Evolutionary conservation across 2,888 invertebrate genomes (phyloP), one percentile per base, ranked within the genome.

Genomic region (Frankliniella intonsa): DNA sequence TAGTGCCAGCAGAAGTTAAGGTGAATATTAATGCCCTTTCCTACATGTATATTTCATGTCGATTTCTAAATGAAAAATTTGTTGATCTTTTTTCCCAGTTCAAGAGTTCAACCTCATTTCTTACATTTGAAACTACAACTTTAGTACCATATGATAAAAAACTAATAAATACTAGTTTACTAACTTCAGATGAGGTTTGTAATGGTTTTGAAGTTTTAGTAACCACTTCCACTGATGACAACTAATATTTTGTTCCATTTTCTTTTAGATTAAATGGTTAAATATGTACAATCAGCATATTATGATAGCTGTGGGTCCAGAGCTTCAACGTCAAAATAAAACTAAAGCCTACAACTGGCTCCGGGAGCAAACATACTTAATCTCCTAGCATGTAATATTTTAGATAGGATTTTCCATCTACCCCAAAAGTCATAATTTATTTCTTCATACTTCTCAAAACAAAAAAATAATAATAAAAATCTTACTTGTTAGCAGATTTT

Each of bases 101-200:
- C 82, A 83, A 80, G 88, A 85, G 22, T 88, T 87, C 84, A 85
- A 76, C 69, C 5, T 12, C 22, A 22, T 76, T 76, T 12, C 69
- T 90, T 82, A 88, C 88, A 11, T 90, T 91, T 86, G 89, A 90
- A 84, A 87, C 90, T 14, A 86, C 91, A 22, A 91, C 91, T 0
- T 85, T 90, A 81, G 90, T 90, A 27, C 89, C 89, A 19, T 89
- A 90, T 83, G 88, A 90, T 85, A 87, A 86, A 69, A 89, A 89
- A 80, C 87, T 91, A 84, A 88, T 91, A 80, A 87, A 88, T 82
- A 86, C 88, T 3, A 85, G 86, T 19, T 84, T 90, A 83, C 86
- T 91, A 69, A 87, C 87, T 49, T 85, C 87, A 69, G 85, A 87
- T 83, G 90, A 91, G 88, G 90, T 90, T 85, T 82, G 83, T 82